Percentiles rank a stretch among this genome's conserved stretches.
Conservation (phyloP, 2,113 vertebrate genomes). For the Peromyscus leucopus region DNA sequence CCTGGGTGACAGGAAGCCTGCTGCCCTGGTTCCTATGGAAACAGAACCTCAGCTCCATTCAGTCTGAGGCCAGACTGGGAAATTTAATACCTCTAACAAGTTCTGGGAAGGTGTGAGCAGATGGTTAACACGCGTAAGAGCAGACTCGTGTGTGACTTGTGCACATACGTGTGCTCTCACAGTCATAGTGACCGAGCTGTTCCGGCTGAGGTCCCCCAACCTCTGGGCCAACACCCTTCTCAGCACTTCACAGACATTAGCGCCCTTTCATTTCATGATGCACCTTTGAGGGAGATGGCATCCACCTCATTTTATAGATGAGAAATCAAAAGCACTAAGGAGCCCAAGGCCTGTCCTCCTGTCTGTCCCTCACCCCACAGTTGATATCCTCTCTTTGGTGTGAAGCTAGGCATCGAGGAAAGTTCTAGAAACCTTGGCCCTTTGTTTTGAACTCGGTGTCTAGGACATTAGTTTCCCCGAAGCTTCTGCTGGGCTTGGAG, state of each 20-base stretch:
- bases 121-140: background rate
- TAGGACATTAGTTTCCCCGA: background rate
- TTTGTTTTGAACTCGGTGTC: background rate
- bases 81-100: background rate
- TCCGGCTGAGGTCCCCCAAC: background rate
- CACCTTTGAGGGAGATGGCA: background rate
- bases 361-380: fast-evolving
- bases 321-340: fast-evolving
- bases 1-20: background rate
- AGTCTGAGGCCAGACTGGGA: background rate
- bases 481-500: background rate
- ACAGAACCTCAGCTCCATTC: background rate
- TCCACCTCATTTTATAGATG: background rate
- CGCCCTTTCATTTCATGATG: fast-evolving
- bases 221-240: background rate
- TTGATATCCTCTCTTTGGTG: fast-evolving
- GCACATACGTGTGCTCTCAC: fast-evolving
- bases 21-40: background rate
- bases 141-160: fast-evolving
- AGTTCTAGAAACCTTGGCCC: background rate
- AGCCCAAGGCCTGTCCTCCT: background rate
- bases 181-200: fast-evolving
- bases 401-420: background rate
- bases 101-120: background rate
- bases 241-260: fast-evolving